phyloP scores from a whole-genome alignment of 1,140 invertebrate genomes.

The Euura saliciscinereae region DNA sequence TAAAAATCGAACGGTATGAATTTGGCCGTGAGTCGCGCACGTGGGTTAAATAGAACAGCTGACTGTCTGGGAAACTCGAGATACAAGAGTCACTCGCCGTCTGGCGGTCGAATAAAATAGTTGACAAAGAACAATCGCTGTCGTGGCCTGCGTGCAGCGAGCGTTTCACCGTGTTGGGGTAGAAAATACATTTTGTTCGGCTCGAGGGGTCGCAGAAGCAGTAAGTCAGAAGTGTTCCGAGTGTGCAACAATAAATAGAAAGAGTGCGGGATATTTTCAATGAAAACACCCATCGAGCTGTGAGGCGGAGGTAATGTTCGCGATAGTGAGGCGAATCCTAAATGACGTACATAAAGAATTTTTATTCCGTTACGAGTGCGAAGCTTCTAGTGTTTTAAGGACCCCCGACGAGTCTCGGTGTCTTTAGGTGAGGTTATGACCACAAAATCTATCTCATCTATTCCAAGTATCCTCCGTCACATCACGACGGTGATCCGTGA shows the following conservation, averaged over 20 bases:
- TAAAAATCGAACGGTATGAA: neutral
- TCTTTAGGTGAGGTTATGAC: neutral
- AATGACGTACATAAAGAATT: neutral
- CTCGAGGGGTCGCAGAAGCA: neutral
- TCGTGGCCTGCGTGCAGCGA: neutral
- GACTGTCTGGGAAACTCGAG: neutral
- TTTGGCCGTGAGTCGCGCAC: neutral
- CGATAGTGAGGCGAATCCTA: neutral
- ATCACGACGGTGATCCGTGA: too few species aligned
- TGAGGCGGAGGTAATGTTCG: neutral
- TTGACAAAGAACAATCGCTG: neutral
- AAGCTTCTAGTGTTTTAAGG: neutral
- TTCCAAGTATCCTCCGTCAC: too few species aligned
- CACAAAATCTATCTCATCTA: neutral
- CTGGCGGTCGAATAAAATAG: neutral
- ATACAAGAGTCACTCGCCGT: neutral
- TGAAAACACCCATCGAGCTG: too few species aligned
- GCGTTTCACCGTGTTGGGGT: too few species aligned
- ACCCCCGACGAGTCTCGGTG: neutral
- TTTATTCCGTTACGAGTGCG: neutral
- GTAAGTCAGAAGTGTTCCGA: neutral
- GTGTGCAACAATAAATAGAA: neutral
- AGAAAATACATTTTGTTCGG: too few species aligned
- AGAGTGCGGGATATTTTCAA: neutral
- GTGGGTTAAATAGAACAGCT: neutral